These are phyloP conservation scores for Euwallacea fornicatus DNA, from an alignment of 1,140 invertebrate species.

Conservation along the genomic window DNA sequence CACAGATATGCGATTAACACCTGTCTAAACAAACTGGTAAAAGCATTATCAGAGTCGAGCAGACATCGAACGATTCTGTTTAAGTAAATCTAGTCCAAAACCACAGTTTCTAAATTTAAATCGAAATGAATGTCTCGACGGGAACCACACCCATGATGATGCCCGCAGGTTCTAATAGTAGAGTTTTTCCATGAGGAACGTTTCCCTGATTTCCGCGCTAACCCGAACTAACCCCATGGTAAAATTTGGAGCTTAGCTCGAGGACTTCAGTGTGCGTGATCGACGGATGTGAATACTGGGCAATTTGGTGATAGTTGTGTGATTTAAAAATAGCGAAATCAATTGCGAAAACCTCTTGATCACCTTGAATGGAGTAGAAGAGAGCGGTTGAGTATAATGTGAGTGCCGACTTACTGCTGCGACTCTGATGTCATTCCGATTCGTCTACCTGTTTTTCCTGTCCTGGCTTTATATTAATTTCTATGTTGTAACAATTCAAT, in stretches of 20 bases:
- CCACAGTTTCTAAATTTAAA: slow-evolving; percentile 25
- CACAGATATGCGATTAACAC: too few species aligned
- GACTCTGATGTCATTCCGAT: slow-evolving; percentile 34
- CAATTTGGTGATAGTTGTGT: slow-evolving; percentile 3
- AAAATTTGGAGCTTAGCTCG: background rate
- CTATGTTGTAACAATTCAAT: slow-evolving; percentile 14
- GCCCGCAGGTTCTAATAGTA: slow-evolving; percentile 9
- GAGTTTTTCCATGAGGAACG: slow-evolving; percentile 16
- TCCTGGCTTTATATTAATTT: slow-evolving; percentile 23
- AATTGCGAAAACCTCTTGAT: slow-evolving; percentile 20
- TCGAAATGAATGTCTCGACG: slow-evolving; percentile 28
- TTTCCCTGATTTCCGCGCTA: background rate
- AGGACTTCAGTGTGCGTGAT: background rate
- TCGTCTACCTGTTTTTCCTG: slow-evolving; percentile 36
- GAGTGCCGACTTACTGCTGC: slow-evolving; percentile 24
- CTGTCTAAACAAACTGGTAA: too few species aligned
- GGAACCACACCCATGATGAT: slow-evolving; percentile 26
- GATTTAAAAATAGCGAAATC: slow-evolving; percentile 1
- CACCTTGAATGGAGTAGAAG: slow-evolving; percentile 34
- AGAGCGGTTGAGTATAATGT: slow-evolving; percentile 24
- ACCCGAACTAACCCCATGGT: background rate
- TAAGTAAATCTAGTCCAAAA: too few species aligned
- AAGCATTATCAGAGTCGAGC: too few species aligned
- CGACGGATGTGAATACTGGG: background rate
- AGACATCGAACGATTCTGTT: too few species aligned